phyloP scores from a whole-genome alignment of 2,113 vertebrate species.

The Marcusenius ussheri region DNA sequence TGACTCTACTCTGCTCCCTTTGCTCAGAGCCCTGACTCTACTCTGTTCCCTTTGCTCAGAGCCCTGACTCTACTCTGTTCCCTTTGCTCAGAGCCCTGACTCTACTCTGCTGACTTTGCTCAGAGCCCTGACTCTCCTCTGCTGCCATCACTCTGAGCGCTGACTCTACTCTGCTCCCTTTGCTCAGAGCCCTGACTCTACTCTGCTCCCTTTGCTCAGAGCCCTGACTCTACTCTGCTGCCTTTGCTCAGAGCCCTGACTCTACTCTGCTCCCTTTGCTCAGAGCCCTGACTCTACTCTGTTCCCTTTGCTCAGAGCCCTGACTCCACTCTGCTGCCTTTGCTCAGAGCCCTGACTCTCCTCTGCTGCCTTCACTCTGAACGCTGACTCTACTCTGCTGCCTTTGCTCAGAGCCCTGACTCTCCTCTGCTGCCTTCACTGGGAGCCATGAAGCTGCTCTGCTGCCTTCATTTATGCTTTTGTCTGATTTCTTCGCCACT shows the following conservation, averaged over 20 bases:
- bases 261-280: too few species aligned
- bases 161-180: not conserved
- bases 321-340: not conserved
- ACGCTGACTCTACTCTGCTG: too few species aligned
- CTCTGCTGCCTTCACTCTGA: too few species aligned
- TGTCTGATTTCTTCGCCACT: not conserved
- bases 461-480: not conserved
- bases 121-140: not conserved
- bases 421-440: not conserved
- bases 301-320: fast-evolving
- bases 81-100: not conserved
- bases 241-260: too few species aligned
- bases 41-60: not conserved
- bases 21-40: not conserved
- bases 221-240: too few species aligned
- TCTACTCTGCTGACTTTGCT: not conserved
- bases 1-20: not conserved
- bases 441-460: not conserved
- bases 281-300: too few species aligned
- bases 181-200: too few species aligned
- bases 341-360: too few species aligned
- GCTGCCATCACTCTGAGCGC: not conserved
- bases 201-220: too few species aligned
- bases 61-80: not conserved
- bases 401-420: not conserved